Conservation (phyloP, 2,888 invertebrate genomes). For the Tinea pellionella region DNA sequence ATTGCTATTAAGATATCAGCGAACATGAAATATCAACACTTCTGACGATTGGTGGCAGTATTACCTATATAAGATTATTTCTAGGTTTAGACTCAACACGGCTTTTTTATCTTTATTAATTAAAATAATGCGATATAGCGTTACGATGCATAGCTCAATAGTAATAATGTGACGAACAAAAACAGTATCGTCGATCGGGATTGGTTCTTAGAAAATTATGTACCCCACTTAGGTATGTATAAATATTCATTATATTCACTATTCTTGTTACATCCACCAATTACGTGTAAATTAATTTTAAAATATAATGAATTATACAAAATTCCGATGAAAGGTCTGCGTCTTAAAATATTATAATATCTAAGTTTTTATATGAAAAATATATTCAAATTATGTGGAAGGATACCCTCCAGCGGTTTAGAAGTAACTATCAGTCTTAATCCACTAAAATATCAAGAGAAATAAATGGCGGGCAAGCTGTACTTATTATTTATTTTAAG, state of each 20-base stretch:
- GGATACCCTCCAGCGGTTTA: conserved; percentile 2
- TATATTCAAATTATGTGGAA: conserved; percentile 10
- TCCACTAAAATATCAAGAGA: conserved; percentile 8
- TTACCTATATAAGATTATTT: background rate
- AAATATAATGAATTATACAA: background rate
- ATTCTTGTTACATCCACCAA: background rate
- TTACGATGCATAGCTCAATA: conserved; percentile 5
- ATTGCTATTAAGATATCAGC: background rate
- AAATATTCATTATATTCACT: background rate
- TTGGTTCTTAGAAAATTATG: conserved; percentile 9
- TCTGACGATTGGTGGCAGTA: conserved; percentile 1
- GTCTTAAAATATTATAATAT: background rate
- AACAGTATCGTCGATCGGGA: background rate
- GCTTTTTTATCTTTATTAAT: conserved; percentile 3
- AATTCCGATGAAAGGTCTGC: background rate
- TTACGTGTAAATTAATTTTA: background rate
- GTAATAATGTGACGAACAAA: conserved; percentile 2
- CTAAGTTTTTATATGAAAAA: background rate
- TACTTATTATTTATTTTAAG: conserved; percentile 23
- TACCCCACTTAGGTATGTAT: conserved; percentile 6
- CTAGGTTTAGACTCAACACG: no score
- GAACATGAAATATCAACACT: conserved; percentile 4
- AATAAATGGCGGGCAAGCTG: conserved; percentile 17
- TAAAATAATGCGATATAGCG: conserved; percentile 4
- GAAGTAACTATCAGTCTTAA: background rate